Base-by-base conservation (phyloP, 2,113 vertebrate genomes). In the Poicephalus meyeri region DNA sequence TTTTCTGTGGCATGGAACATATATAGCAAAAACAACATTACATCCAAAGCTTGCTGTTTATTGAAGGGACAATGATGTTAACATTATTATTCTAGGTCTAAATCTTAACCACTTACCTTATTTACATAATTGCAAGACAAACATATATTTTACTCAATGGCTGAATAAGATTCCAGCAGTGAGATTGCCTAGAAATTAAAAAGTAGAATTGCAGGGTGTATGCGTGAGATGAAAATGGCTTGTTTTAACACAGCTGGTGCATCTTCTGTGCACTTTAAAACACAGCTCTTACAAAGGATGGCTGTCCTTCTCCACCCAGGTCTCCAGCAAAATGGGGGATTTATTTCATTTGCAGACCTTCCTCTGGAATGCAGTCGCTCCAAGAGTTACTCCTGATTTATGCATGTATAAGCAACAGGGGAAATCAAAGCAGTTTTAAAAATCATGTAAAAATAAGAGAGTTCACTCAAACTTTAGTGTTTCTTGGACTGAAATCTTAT, bases 41-140 rank as follows among this genome's bases (percentile, higher is more conserved):
- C 70, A 80, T 78, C 37, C 52, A 79, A 94, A 89, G 56, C 69
- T 88, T 91, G 72, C 66, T 86, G 80, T 92, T 95, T 96, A 79
- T 72, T 79, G 84, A 94, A 93, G 83, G 90, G 90, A 93, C 53
- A 65, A 65, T 28, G 80, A 81, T 63, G 88, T 86, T 94, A 95
- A 81, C 66, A 61, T 95, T 90, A 81, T 96, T 89, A 94, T 95
- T 95, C 91, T 92, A 94, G 86, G 80, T 94, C 91, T 95, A 93
- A 96, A 95, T 94, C 96, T 96, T 95, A 95, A 95, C 82, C 93
- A 96, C 88, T 93, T 91, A 95, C 92, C 91, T 91, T 89, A 96
- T 96, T 95, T 95, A 91, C 92, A 93, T 96, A 96, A 97, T 94
- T 95, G 66, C 61, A 95, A 91, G 91, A 94, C 68, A 96, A 97